Percentiles rank a stretch among this genome's conserved stretches.
These are phyloP conservation scores for Lerista edwardsae DNA, from an alignment of 2,797 vertebrate species.

Conservation along the genomic window DNA sequence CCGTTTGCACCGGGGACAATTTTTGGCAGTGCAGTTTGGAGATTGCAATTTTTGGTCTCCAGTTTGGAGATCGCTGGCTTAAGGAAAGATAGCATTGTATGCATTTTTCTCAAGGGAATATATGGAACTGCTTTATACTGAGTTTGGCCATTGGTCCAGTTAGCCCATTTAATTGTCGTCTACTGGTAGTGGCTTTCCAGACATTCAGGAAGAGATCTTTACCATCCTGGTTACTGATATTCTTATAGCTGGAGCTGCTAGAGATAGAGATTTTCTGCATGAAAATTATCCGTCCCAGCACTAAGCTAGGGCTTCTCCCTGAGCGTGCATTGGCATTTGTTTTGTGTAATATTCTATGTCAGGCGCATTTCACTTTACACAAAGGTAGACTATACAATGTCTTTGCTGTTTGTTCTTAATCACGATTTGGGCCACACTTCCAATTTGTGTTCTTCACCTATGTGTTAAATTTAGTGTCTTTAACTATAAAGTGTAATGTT, in stretches of 20 bases:
- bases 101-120: neutral
- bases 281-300: neutral
- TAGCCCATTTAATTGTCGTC: neutral
- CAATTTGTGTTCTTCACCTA: neutral
- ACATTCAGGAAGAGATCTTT: neutral
- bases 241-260: neutral
- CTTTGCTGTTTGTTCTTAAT: neutral
- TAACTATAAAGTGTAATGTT: neutral
- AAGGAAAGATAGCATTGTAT: neutral
- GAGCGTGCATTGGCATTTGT: neutral
- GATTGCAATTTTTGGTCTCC: too few relatives aligned
- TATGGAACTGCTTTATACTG: neutral
- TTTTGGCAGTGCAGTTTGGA: too few relatives aligned
- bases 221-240: neutral
- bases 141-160: too few relatives aligned
- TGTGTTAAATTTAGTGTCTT: neutral
- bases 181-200: neutral
- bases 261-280: neutral
- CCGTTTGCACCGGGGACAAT: too few relatives aligned
- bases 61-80: too few relatives aligned
- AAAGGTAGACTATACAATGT: neutral
- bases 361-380: neutral
- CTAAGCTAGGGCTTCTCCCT: too few relatives aligned
- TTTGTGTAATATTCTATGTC: neutral
- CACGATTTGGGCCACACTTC: neutral